Conservation (phyloP, 2,888 invertebrate species). For the Octodonta nipae region DNA sequence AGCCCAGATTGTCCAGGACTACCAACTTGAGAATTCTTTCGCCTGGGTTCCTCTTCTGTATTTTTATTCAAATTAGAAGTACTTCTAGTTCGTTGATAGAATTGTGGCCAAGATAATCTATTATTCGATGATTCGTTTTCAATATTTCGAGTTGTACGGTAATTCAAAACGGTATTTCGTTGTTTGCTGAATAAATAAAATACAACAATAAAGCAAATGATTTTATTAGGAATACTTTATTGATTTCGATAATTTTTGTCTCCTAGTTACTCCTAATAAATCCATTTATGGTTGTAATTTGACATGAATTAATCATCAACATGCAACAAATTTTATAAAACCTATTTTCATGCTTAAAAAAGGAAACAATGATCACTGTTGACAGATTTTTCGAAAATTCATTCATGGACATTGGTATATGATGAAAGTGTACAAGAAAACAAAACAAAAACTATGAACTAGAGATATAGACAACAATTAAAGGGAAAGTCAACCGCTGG, state of each 20-base stretch:
- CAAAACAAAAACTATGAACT: slow-evolving; percentile 15
- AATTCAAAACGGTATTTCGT: slow-evolving; percentile 31
- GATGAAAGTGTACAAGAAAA: not conserved
- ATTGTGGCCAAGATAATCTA: slow-evolving; percentile 46
- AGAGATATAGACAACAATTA: slow-evolving; percentile 17
- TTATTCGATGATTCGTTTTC: slow-evolving; percentile 35
- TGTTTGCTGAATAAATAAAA: slow-evolving; percentile 28
- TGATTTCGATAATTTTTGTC: too few species aligned
- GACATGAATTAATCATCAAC: too few species aligned
- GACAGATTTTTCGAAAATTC: too few species aligned
- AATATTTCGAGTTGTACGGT: slow-evolving; percentile 33
- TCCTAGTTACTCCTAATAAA: too few species aligned
- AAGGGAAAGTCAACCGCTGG: slow-evolving; percentile 19
- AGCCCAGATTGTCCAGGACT: slow-evolving; percentile 37
- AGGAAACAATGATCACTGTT: too few species aligned
- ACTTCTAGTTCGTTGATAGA: slow-evolving; percentile 30
- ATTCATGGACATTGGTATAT: too few species aligned
- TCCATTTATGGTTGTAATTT: too few species aligned
- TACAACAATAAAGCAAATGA: too few species aligned
- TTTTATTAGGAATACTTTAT: too few species aligned
- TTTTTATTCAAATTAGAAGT: slow-evolving; percentile 23
- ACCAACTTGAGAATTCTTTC: slow-evolving; percentile 27
- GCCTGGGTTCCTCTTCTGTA: slow-evolving; percentile 35
- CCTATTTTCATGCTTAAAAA: too few species aligned
- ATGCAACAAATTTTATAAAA: too few species aligned